Conservation (phyloP, 2,797 vertebrate species). For the Hipposideros larvatus region DNA sequence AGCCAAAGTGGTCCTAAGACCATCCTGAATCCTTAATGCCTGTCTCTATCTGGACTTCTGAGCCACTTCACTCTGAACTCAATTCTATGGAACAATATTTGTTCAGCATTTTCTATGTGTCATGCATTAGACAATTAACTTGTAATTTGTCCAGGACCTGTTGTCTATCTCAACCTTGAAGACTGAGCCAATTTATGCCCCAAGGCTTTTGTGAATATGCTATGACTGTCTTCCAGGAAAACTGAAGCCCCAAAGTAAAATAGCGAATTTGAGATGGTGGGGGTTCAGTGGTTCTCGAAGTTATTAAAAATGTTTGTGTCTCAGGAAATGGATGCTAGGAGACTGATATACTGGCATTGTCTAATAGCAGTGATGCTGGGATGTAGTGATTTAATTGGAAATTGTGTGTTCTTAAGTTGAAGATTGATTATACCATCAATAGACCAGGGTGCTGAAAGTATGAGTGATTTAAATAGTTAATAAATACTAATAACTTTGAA, state of each 20-base stretch:
- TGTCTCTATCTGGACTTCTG: not conserved
- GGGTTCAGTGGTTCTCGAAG: not conserved
- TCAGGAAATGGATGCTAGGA: not conserved
- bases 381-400: constrained; percentile 17
- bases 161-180: not conserved
- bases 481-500: constrained; percentile 36
- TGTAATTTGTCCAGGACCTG: not conserved
- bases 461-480: not conserved
- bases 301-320: not conserved
- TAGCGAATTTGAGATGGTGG: not conserved
- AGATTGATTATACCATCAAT: not conserved
- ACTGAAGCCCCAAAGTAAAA: not conserved
- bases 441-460: not conserved
- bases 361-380: not conserved
- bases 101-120: not conserved
- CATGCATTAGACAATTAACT: not conserved
- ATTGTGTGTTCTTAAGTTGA: constrained; percentile 16
- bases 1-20: not conserved
- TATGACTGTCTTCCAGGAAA: not conserved
- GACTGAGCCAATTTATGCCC: not conserved
- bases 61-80: not conserved
- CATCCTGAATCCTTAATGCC: not conserved
- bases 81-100: not conserved
- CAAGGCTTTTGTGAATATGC: not conserved
- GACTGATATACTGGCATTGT: not conserved